Conservation (phyloP, 53 echinoderm and acorn worm genomes). For the Luidia sarsii region DNA sequence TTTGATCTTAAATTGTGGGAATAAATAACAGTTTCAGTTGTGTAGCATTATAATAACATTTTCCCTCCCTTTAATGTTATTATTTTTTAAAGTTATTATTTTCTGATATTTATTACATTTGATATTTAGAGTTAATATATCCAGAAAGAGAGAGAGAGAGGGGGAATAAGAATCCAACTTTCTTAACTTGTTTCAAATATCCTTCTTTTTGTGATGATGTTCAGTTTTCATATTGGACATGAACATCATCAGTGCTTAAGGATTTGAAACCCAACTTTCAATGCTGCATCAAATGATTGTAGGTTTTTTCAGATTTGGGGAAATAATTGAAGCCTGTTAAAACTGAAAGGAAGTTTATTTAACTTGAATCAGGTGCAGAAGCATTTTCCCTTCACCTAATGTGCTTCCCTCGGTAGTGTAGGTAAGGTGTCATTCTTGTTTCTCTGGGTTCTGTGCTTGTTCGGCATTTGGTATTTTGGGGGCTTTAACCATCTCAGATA, state of each 20-base stretch:
- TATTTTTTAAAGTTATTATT: conserved; percentile 4
- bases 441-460: too few species aligned
- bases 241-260: too few species aligned
- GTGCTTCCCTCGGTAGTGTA: conserved; percentile 10
- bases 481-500: neutral
- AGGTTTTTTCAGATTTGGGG: too few species aligned
- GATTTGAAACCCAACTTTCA: too few species aligned
- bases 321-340: too few species aligned
- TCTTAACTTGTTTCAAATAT: neutral
- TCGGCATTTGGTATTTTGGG: neutral
- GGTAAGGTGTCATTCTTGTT: neutral
- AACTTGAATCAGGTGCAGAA: neutral
- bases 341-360: too few species aligned
- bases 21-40: too few species aligned
- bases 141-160: neutral
- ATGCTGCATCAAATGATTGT: too few species aligned
- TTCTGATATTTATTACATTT: too few species aligned
- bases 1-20: too few species aligned
- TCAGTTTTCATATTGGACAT: neutral
- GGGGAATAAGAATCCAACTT: neutral
- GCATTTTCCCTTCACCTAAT: conserved; percentile 12
- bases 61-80: neutral
- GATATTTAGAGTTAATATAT: neutral
- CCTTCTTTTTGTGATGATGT: conserved; percentile 2
- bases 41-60: too few species aligned